These are phyloP conservation scores for Metaphire vulgaris DNA, from an alignment of 1,140 invertebrate species.

Conservation along the genomic window DNA sequence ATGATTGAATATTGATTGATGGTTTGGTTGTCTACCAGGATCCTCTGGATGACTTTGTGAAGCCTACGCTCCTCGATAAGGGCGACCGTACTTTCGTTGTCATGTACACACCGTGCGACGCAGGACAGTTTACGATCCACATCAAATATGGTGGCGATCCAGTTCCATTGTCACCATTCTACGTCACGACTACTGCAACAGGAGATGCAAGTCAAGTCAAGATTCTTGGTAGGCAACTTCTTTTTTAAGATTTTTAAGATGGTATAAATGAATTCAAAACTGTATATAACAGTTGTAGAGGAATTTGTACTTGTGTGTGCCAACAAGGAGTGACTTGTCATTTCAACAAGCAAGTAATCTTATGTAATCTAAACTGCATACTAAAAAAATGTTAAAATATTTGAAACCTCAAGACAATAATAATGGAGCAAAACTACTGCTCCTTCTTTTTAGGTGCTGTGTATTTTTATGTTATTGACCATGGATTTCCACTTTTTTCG, in stretches of 20 bases:
- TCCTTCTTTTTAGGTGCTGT: no score
- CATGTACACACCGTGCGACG: conserved; percentile 72
- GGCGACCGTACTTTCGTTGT: conserved; percentile 69
- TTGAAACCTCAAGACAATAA: neutral
- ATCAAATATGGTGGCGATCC: conserved; percentile 69
- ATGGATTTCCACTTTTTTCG: no score
- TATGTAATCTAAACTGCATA: neutral
- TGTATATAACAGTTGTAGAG: neutral
- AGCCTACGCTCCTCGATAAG: conserved; percentile 66
- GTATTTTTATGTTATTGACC: no score
- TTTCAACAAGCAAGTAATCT: neutral
- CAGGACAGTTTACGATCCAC: conserved; percentile 70
- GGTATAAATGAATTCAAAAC: neutral
- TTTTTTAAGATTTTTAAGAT: neutral
- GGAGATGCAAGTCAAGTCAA: conserved; percentile 52
- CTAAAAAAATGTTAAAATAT: neutral
- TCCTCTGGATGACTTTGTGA: conserved; percentile 68
- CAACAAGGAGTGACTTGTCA: neutral
- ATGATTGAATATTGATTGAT: neutral
- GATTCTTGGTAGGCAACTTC: conserved; percentile 42
- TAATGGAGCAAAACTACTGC: no score
- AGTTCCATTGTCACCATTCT: conserved; percentile 47
- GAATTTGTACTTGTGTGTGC: neutral
- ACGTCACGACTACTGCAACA: conserved; percentile 45
- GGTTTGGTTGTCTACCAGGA: conserved; percentile 53